Percentiles rank a stretch among this genome's conserved stretches.
phyloP scores from a whole-genome alignment of 2,113 vertebrate species.

The Ploceus nigricollis region DNA sequence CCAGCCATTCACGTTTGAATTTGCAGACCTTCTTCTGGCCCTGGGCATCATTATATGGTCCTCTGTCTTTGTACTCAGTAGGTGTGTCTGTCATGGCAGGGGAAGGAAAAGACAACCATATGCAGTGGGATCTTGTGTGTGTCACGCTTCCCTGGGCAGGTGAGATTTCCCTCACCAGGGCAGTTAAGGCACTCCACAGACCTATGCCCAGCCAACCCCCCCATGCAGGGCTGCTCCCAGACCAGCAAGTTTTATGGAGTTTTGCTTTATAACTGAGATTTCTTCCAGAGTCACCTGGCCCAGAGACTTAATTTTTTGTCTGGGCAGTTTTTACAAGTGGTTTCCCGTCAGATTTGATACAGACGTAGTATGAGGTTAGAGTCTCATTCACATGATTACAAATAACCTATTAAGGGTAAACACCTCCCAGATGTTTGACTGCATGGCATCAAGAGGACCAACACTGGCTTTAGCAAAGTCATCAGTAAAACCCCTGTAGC shows the following conservation, averaged over 20 bases:
- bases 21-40: conserved; percentile 79
- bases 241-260: not conserved
- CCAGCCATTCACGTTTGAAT: conserved; percentile 79
- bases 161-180: not conserved
- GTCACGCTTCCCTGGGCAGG: rapidly evolving
- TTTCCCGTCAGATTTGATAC: not conserved
- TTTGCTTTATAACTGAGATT: not conserved
- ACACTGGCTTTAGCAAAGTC: not conserved
- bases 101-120: not conserved
- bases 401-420: not conserved
- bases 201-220: not conserved
- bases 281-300: not conserved
- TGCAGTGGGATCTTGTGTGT: not conserved
- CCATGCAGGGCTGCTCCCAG: rapidly evolving
- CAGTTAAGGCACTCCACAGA: not conserved
- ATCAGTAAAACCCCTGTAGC: not conserved
- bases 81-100: conserved; percentile 8
- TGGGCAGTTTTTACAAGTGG: not conserved
- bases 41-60: conserved; percentile 17
- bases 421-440: not conserved
- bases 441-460: not conserved
- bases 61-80: conserved; percentile 66
- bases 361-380: rapidly evolving
- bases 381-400: not conserved
- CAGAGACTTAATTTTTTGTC: not conserved